A percentile compares a stretch with the other conserved stretches of the same genome.
Conservation (phyloP, 2,797 vertebrate genomes). For the Sphenopsis melanotis region DNA sequence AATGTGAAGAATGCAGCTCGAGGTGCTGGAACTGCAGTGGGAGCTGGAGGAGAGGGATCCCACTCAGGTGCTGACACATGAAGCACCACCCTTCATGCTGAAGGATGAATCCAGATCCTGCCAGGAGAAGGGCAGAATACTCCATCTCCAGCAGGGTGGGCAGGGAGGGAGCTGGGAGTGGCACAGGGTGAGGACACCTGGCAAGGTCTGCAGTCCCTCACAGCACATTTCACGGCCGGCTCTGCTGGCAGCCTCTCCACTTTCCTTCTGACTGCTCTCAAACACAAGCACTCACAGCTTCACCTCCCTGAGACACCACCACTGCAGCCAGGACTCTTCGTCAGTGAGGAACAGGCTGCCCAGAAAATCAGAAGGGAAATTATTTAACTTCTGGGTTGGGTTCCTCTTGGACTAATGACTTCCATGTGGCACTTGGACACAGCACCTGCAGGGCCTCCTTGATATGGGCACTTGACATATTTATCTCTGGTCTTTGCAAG, state of each 20-base stretch:
- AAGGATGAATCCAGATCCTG: background rate
- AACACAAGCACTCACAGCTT: background rate
- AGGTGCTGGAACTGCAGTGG: background rate
- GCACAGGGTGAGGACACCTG: background rate
- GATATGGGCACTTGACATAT: rapidly evolving
- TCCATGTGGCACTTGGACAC: background rate
- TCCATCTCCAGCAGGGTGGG: background rate
- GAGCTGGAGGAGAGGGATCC: background rate
- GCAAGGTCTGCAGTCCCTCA: background rate
- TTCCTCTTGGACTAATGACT: background rate
- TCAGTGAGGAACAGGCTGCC: background rate
- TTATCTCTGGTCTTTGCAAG: background rate
- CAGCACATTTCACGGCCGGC: background rate
- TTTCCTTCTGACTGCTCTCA: background rate
- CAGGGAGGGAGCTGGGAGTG: background rate
- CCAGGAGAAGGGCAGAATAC: background rate
- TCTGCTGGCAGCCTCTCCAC: background rate
- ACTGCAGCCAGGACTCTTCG: background rate
- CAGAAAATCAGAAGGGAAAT: background rate
- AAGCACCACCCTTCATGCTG: background rate
- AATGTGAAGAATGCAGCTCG: background rate
- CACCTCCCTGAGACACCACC: background rate
- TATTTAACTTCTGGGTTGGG: background rate
- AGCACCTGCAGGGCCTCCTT: background rate
- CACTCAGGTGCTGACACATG: background rate